Conservation (phyloP, 2,888 invertebrate genomes). For the Tanypteryx hageni region DNA sequence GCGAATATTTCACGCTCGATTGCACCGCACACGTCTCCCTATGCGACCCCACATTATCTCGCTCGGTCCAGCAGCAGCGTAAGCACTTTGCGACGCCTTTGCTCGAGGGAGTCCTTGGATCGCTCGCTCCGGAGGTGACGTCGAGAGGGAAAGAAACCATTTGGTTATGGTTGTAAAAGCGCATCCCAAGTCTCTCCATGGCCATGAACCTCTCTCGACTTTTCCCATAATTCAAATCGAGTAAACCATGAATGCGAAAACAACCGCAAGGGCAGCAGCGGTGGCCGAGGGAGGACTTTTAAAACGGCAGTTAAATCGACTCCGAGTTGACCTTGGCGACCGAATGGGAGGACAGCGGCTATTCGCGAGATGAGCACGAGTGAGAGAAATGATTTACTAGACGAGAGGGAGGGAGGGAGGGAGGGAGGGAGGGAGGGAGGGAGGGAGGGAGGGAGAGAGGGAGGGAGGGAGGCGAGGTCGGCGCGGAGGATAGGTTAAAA, state of each 20-base stretch:
- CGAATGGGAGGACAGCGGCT: not conserved
- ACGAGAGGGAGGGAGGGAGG: too few relatives aligned
- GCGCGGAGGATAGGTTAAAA: not conserved
- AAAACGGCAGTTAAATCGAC: too few relatives aligned
- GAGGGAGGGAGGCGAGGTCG: not conserved
- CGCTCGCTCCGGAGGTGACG: too few relatives aligned
- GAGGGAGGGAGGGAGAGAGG: not conserved
- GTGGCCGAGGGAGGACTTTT: too few relatives aligned
- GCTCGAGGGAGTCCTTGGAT: too few relatives aligned
- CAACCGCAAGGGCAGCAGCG: too few relatives aligned
- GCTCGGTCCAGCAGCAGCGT: not conserved
- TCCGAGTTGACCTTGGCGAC: not conserved
- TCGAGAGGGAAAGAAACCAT: too few relatives aligned
- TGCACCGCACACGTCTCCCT: not conserved
- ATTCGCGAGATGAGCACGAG: not conserved
- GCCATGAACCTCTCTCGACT: not conserved
- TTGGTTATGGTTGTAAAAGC: not conserved
- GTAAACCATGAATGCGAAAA: too few relatives aligned
- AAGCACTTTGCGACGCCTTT: not conserved
- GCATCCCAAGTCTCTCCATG: not conserved
- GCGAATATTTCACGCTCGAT: not conserved
- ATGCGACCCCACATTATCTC: too few relatives aligned
- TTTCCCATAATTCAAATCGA: not conserved
- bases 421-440: not conserved
- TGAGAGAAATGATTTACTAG: not conserved